Conservation (phyloP, 2,888 invertebrate species). For the Salpingus planirostris region DNA sequence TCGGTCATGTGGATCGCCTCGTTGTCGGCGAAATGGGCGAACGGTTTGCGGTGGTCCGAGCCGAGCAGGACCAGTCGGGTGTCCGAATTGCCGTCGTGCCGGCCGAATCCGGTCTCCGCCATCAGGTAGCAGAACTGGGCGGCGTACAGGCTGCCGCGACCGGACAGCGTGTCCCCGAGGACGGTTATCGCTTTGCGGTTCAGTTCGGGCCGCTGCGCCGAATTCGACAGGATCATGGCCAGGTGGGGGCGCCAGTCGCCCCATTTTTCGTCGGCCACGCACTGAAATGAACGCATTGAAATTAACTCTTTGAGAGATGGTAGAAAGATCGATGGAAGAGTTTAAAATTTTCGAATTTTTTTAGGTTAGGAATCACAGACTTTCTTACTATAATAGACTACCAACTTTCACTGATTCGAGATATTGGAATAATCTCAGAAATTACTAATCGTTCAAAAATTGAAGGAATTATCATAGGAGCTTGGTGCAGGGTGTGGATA, state of each 20-base stretch:
- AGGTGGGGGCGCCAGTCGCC: constrained; percentile 95
- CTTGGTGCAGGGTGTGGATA: too few relatives aligned
- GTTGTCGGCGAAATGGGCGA: constrained; percentile 65
- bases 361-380: too few relatives aligned
- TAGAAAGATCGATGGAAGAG: background rate
- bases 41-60: constrained; percentile 56
- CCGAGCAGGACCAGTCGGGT: constrained; percentile 75
- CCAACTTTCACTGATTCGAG: too few relatives aligned
- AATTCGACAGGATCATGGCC: constrained; percentile 89
- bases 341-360: too few relatives aligned
- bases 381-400: too few relatives aligned
- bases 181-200: constrained; percentile 69
- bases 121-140: constrained; percentile 96
- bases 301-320: constrained; percentile 18
- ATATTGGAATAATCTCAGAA: too few relatives aligned
- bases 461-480: too few relatives aligned
- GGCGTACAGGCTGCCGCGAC: constrained; percentile 75
- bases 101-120: constrained; percentile 56
- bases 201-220: constrained; percentile 63
- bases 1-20: constrained; percentile 91
- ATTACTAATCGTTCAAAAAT: too few relatives aligned
- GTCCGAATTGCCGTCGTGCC: constrained; percentile 42
- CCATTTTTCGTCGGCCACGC: constrained; percentile 64
- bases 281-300: constrained; percentile 39
- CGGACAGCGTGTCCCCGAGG: constrained; percentile 61